These are phyloP conservation scores for Rotaria magnacalcarata DNA, from an alignment of 2,888 invertebrate genomes.

Conservation along the genomic window DNA sequence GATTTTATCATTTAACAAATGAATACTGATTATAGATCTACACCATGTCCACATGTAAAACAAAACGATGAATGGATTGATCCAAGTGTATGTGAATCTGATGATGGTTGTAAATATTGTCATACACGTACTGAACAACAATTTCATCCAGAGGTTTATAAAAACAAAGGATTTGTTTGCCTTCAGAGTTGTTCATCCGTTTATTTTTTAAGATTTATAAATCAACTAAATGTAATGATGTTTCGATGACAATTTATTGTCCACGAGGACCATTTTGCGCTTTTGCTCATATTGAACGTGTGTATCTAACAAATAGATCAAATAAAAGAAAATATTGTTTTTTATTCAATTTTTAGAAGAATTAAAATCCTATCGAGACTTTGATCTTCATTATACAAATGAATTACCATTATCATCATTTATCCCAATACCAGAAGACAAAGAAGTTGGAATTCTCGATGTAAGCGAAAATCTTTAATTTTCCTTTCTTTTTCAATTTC, in stretches of 20 bases:
- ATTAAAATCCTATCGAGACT: conserved; percentile 27
- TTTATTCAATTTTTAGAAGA: background rate
- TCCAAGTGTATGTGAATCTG: conserved; percentile 89
- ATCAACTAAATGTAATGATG: conserved; percentile 97
- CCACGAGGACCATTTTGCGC: conserved; percentile 97
- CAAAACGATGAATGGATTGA: conserved; percentile 96
- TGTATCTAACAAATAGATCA: background rate
- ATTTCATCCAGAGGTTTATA: conserved; percentile 83
- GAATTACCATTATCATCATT: conserved; percentile 34
- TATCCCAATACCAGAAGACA: conserved; percentile 32
- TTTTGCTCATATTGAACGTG: conserved; percentile 87
- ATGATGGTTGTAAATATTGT: conserved; percentile 91
- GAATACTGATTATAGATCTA: conserved; percentile 67
- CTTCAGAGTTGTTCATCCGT: background rate
- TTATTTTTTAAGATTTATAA: conserved; percentile 74
- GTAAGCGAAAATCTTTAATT: background rate
- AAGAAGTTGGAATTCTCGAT: background rate
- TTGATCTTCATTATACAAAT: conserved; percentile 25
- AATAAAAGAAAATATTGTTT: background rate
- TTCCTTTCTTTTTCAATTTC: background rate
- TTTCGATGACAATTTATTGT: conserved; percentile 95
- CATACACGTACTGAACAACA: conserved; percentile 98
- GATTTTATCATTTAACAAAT: too few species aligned
- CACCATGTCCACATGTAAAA: conserved; percentile 96
- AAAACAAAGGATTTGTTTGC: background rate